A percentile compares a stretch with the other conserved stretches of the same genome.
phyloP scores from a whole-genome alignment of 2,888 invertebrate species.

The Yponomeuta cagnagella region DNA sequence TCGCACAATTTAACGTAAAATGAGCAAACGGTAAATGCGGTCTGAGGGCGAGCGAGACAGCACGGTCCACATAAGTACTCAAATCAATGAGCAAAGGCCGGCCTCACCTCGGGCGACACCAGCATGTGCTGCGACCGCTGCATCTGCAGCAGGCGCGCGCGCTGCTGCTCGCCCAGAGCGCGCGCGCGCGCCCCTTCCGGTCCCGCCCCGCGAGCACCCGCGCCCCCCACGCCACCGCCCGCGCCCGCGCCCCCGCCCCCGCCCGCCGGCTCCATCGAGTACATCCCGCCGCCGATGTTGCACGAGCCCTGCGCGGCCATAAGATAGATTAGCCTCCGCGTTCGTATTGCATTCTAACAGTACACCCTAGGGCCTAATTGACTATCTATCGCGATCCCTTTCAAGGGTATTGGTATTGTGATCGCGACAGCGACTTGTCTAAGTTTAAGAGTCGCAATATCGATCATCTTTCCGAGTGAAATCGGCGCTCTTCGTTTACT shows the following conservation, averaged over 20 bases:
- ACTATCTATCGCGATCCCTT: too few species aligned
- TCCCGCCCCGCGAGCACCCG: conserved; percentile 28
- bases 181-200: conserved; percentile 50
- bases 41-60: too few species aligned
- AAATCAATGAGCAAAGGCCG: too few species aligned
- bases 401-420: too few species aligned
- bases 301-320: conserved; percentile 25
- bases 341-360: not conserved
- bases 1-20: too few species aligned
- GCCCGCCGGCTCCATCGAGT: conserved; percentile 21
- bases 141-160: conserved; percentile 83
- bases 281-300: conserved; percentile 32
- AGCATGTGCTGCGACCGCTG: conserved; percentile 89
- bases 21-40: too few species aligned
- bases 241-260: not conserved
- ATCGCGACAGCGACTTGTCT: too few species aligned
- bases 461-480: too few species aligned
- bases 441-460: too few species aligned
- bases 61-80: too few species aligned
- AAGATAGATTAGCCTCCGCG: not conserved
- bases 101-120: conserved; percentile 73
- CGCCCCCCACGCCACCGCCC: conserved; percentile 33
- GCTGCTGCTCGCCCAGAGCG: conserved; percentile 75
- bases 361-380: too few species aligned
- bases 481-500: too few species aligned